A percentile compares a stretch with the other conserved stretches of the same genome.
phyloP scores from a whole-genome alignment of 2,113 vertebrate species.

The Petaurus breviceps region DNA sequence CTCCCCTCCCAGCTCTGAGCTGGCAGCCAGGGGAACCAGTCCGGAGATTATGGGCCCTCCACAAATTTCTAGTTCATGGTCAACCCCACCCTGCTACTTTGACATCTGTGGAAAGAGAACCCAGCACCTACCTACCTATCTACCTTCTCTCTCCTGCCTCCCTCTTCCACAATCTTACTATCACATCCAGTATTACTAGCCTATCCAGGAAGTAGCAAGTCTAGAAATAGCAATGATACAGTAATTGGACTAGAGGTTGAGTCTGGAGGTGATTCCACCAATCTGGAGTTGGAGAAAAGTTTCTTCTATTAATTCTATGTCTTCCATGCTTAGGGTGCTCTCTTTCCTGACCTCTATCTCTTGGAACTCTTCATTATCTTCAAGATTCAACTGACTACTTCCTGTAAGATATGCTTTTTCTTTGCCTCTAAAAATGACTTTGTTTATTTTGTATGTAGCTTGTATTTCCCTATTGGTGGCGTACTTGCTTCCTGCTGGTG shows the following conservation, averaged over 20 bases:
- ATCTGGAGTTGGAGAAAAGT: constrained; percentile 2
- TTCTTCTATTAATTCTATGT: background rate
- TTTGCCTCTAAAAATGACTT: background rate
- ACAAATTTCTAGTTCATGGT: background rate
- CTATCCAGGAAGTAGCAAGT: background rate
- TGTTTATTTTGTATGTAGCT: background rate
- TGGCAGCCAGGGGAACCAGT: constrained; percentile 22
- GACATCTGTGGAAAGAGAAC: background rate
- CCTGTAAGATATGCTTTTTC: background rate
- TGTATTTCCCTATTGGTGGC: background rate
- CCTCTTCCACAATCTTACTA: background rate
- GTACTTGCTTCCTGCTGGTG: background rate
- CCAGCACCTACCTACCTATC: background rate
- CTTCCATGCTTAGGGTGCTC: background rate
- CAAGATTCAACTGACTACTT: background rate
- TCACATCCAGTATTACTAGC: background rate
- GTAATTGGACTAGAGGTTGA: background rate
- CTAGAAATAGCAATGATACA: background rate
- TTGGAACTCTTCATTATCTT: background rate
- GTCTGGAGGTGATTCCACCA: background rate
- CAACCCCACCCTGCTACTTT: constrained; percentile 6
- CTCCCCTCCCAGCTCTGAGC: background rate
- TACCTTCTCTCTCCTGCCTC: background rate
- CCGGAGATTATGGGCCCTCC: background rate
- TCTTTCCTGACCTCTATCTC: background rate